Evolutionary conservation across 2,797 vertebrate genomes (phyloP), one percentile per base, ranked within the genome.

Genomic region (Gymnopithys bicolor): DNA sequence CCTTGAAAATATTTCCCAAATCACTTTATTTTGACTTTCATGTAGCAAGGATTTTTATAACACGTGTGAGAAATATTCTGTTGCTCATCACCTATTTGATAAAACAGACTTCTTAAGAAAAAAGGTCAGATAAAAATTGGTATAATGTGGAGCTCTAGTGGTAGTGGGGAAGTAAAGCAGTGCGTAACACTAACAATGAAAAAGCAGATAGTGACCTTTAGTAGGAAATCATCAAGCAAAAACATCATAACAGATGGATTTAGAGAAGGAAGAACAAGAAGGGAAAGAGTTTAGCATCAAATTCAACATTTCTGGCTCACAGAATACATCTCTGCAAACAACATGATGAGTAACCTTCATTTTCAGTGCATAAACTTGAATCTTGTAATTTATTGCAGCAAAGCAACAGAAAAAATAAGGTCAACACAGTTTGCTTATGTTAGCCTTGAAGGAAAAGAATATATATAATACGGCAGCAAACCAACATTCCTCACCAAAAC

Each of bases 121-220:
- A 73, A 77, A 86, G 59, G 77, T 88, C 94, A 95, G 81, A 93
- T 95, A 95, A 97, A 97, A 97, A 95, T 70, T 97, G 97, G 97
- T 97, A 95, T 96, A 62, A 98, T 97, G 97, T 97, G 96, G 97
- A 97, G 97, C 97, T 98, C 98, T 98, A 98, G 97, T 97, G 97
- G 98, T 73, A 84, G 91, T 9, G 78, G 80, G 53, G 89, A 95
- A 97, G 97, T 91, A 98, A 97, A 95, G 92, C 98, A 98, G 71
- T 48, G 10, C 3, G 0, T 22, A 82, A 67, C 32, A 69, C 16
- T 9, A 83, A 30, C 48, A 18, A 35, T n/a, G 23, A 60, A 74
- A 77, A 55, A 68, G 52, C 56, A 88, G 45, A 87, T 68, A 74
- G 4, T 74, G 66, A 84, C 55, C 45, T 58, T 79, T 13, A 67